These are phyloP conservation scores for Miltochrista miniata DNA, from an alignment of 2,888 invertebrate genomes.

Conservation along the genomic window DNA sequence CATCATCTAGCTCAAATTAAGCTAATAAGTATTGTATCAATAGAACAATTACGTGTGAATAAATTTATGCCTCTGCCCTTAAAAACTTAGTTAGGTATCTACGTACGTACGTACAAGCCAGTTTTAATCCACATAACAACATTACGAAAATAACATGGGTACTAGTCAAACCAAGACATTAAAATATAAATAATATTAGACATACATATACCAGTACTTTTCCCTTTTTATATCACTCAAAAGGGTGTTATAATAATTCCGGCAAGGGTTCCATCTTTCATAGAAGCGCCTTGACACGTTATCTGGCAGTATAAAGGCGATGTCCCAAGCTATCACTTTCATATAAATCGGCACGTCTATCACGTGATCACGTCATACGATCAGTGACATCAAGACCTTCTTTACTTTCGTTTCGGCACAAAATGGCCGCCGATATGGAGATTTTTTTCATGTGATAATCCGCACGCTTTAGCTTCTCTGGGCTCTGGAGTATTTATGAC, in stretches of 20 bases:
- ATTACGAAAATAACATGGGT: too few species aligned
- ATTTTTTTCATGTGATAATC: background rate
- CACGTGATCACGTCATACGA: conserved; percentile 27
- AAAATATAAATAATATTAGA: background rate
- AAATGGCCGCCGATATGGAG: background rate
- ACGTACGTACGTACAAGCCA: too few species aligned
- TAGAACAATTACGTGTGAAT: too few species aligned
- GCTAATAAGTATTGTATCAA: too few species aligned
- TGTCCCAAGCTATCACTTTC: conserved; percentile 6
- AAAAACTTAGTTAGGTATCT: too few species aligned
- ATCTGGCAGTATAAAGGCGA: conserved; percentile 18
- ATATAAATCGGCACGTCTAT: conserved; percentile 29
- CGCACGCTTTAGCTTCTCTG: too few species aligned
- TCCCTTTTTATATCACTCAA: background rate
- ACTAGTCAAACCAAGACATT: too few species aligned
- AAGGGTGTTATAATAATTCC: conserved; percentile 26
- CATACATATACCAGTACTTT: background rate
- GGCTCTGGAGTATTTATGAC: too few species aligned
- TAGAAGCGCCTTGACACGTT: conserved; percentile 22
- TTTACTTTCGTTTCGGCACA: conserved; percentile 18
- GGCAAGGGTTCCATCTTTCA: conserved; percentile 22
- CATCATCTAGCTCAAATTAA: too few species aligned
- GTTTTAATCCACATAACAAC: too few species aligned
- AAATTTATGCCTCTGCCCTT: too few species aligned
- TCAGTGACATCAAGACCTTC: conserved; percentile 29